Percentiles rank a stretch among this genome's conserved stretches.
Evolutionary conservation across 2,888 invertebrate genomes (phyloP).

Genomic region (Spialia ferax): DNA sequence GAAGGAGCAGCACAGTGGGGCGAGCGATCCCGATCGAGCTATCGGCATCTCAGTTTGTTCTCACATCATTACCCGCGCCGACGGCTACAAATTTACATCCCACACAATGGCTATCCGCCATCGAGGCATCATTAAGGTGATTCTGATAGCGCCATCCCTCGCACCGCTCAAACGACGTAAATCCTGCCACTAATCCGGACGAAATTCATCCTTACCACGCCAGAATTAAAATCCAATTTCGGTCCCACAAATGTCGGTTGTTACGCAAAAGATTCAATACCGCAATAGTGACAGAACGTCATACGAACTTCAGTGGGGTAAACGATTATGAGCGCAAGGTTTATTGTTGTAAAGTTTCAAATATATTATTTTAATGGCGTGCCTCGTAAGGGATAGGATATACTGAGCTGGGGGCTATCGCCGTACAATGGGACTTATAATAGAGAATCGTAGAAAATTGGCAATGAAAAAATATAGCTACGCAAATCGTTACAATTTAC

Average conservation of each 20-base stretch:
- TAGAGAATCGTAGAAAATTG: conserved; percentile 78
- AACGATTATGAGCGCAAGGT: conserved; percentile 66
- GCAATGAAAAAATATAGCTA: conserved; percentile 53
- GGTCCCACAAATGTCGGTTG: conserved; percentile 50
- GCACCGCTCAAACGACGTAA: conserved; percentile 62
- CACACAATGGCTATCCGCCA: conserved; percentile 87
- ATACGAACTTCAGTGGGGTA: conserved; percentile 68
- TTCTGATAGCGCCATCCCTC: conserved; percentile 83
- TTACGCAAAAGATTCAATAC: conserved; percentile 59
- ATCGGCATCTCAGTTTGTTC: conserved; percentile 86
- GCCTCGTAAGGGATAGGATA: conserved; percentile 77
- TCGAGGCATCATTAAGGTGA: conserved; percentile 87
- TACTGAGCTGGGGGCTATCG: conserved; percentile 78
- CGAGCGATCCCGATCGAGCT: conserved; percentile 82
- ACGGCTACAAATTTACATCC: conserved; percentile 87
- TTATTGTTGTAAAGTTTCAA: conserved; percentile 59
- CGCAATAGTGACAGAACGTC: conserved; percentile 74
- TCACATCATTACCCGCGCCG: conserved; percentile 87
- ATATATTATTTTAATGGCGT: conserved; percentile 57
- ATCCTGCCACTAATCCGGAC: conserved; percentile 45
- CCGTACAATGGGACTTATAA: conserved; percentile 79
- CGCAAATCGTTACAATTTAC: conserved; percentile 41
- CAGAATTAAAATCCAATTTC: conserved; percentile 51
- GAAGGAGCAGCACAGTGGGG: conserved; percentile 53
- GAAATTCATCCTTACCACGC: conserved; percentile 59